Percentiles rank a stretch among this genome's conserved stretches.
These are phyloP conservation scores for Gibbula magus DNA, from an alignment of 2,888 invertebrate species.

Conservation along the genomic window DNA sequence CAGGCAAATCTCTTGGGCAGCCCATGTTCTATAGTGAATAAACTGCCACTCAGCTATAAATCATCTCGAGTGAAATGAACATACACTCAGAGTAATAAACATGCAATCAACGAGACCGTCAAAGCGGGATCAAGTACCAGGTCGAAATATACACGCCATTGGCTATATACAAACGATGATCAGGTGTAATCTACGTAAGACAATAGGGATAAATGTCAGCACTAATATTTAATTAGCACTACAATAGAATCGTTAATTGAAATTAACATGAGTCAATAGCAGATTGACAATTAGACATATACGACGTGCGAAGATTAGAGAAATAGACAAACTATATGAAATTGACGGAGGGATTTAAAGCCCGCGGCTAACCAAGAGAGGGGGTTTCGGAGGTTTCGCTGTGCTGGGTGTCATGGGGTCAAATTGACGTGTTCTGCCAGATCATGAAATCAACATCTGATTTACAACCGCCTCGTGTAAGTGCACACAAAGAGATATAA, in stretches of 20 bases:
- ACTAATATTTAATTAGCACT: not conserved
- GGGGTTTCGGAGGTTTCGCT: not conserved
- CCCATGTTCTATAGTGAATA: not conserved
- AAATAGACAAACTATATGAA: not conserved
- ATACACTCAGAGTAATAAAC: constrained; percentile 1
- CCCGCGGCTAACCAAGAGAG: not conserved
- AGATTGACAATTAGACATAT: not conserved
- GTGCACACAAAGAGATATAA: no score
- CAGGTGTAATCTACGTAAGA: not conserved
- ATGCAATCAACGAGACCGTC: not conserved
- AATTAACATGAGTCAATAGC: not conserved
- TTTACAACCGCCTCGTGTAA: no score
- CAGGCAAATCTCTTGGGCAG: not conserved
- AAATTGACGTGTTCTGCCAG: no score
- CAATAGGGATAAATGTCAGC: not conserved
- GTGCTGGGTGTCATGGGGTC: not conserved
- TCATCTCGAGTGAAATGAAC: constrained; percentile 5
- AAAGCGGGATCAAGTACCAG: not conserved
- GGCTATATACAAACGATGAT: constrained; percentile 2
- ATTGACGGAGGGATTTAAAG: not conserved
- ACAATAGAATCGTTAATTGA: not conserved
- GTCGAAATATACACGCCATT: not conserved
- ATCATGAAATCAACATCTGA: no score
- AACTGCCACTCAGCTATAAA: constrained; percentile 12
- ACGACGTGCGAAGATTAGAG: constrained; percentile 6